Evolutionary conservation across 2,888 invertebrate genomes (phyloP).

Genomic region (Heliconius sara): DNA sequence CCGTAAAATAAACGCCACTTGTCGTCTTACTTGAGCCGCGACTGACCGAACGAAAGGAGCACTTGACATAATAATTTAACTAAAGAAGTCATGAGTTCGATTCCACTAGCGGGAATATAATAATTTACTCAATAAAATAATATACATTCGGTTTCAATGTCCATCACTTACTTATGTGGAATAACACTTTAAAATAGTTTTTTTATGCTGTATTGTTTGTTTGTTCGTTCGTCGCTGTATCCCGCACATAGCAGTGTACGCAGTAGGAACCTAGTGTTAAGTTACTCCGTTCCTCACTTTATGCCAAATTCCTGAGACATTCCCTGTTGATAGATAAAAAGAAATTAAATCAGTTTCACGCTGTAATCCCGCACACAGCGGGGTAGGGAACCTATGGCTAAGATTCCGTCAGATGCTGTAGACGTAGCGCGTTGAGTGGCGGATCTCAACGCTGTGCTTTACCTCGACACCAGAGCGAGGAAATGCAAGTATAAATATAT

Average conservation of each 20-base stretch:
- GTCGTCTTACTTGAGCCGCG: background rate
- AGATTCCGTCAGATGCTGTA: no score
- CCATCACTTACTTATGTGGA: no score
- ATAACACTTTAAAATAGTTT: no score
- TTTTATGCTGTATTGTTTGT: no score
- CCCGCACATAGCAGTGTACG: no score
- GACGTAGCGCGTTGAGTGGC: no score
- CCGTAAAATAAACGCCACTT: conserved; percentile 3
- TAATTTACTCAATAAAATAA: no score
- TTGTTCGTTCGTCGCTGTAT: no score
- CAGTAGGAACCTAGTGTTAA: background rate
- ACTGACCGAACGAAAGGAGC: conserved; percentile 12
- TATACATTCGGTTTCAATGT: no score
- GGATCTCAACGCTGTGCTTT: no score
- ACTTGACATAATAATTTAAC: background rate
- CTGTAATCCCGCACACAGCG: background rate
- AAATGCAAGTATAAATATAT: no score
- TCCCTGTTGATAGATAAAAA: background rate
- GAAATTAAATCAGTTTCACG: background rate
- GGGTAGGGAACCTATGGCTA: background rate
- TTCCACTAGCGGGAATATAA: background rate
- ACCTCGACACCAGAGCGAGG: no score
- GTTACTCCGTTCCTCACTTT: background rate
- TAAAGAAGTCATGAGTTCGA: background rate
- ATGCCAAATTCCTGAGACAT: background rate